Conservation (phyloP, 2,888 invertebrate genomes). For the Torymus texanus region DNA sequence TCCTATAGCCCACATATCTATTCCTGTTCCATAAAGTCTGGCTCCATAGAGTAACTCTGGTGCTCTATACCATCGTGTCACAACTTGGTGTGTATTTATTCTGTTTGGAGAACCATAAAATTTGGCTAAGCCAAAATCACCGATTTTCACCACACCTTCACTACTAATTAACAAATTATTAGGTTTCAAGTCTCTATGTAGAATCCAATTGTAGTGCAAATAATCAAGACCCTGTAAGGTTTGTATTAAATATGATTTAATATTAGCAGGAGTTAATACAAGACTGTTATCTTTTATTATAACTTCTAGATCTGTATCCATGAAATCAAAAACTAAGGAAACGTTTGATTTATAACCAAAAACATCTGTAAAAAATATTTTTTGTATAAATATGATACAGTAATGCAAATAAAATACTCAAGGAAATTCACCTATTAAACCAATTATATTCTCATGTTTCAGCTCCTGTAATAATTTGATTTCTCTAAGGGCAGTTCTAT, state of each 20-base stretch:
- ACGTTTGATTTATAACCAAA: constrained; percentile 99
- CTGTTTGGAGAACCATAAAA: constrained; percentile 97
- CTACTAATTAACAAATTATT: constrained; percentile 97
- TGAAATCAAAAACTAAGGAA: constrained; percentile 98
- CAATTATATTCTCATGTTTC: constrained; percentile 95
- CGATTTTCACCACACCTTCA: constrained; percentile 95
- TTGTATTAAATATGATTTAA: constrained; percentile 97
- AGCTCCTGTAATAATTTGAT: constrained; percentile 98
- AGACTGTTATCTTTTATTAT: constrained; percentile 92
- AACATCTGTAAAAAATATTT: constrained; percentile 81
- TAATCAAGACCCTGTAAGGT: constrained; percentile 96
- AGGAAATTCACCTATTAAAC: constrained; percentile 80
- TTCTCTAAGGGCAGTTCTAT: constrained; percentile 97
- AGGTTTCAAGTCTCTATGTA: constrained; percentile 98
- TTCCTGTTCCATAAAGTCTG: constrained; percentile 93
- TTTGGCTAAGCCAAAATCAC: constrained; percentile 99
- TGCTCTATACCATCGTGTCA: constrained; percentile 94
- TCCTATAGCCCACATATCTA: constrained; percentile 99
- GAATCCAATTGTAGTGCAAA: constrained; percentile 95
- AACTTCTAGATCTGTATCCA: constrained; percentile 99
- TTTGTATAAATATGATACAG: constrained; percentile 19
- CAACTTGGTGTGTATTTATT: constrained; percentile 98
- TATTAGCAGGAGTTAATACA: constrained; percentile 92
- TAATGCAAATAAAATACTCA: constrained; percentile 48
- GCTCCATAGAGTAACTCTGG: constrained; percentile 98